Conservation (phyloP, 2,888 invertebrate genomes). For the Acanthoscelides obtectus region DNA sequence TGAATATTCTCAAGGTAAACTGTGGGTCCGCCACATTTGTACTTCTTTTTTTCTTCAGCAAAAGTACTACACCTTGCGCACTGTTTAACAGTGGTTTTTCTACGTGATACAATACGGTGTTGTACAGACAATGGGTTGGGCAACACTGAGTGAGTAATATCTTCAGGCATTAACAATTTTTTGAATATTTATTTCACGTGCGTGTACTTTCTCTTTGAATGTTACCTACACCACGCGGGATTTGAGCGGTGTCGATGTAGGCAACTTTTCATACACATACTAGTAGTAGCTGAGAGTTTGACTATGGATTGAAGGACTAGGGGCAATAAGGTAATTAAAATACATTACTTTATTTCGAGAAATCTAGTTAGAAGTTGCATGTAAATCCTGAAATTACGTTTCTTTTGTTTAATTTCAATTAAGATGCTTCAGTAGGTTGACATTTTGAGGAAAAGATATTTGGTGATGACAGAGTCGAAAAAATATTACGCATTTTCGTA, state of each 20-base stretch:
- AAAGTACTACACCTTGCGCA: constrained; percentile 3
- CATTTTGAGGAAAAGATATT: too few species aligned
- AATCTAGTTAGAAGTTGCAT: too few species aligned
- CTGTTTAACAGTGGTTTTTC: constrained; percentile 6
- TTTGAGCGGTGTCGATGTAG: constrained; percentile 14
- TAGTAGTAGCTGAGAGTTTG: too few species aligned
- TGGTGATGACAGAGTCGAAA: too few species aligned
- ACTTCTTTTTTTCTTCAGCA: constrained; percentile 4
- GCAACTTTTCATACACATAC: constrained; percentile 9
- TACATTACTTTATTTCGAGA: too few species aligned
- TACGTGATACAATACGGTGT: constrained; percentile 3
- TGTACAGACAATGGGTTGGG: constrained; percentile 27
- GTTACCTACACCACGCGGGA: constrained; percentile 22
- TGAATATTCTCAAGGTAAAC: constrained; percentile 19
- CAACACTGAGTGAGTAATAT: constrained; percentile 36
- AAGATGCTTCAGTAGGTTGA: too few species aligned
- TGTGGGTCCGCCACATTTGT: constrained; percentile 1
- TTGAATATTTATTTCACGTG: constrained; percentile 45
- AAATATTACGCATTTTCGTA: too few species aligned
- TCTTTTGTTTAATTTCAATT: too few species aligned
- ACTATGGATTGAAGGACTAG: too few species aligned
- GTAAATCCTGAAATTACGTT: too few species aligned
- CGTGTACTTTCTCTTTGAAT: constrained; percentile 41
- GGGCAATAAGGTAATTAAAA: too few species aligned
- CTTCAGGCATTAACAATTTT: constrained; percentile 37